Evolutionary conservation across 2,888 invertebrate species (phyloP).

Genomic region (Pyrgus malvae): DNA sequence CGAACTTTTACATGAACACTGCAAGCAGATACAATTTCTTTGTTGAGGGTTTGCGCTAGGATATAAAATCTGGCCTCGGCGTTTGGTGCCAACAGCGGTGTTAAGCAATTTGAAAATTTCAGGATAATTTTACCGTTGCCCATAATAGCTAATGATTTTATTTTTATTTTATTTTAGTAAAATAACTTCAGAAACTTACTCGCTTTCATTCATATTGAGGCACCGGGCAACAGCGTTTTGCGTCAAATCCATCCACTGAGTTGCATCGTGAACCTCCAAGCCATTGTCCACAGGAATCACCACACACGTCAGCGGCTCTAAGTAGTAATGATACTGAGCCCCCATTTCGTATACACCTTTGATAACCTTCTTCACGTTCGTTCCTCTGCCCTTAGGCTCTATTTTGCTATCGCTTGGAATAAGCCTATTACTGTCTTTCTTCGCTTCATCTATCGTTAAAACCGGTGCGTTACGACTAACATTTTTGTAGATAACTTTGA

Average conservation of each 20-base stretch:
- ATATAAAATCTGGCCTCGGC: too few species aligned
- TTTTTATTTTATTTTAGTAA: too few species aligned
- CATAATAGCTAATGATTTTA: too few species aligned
- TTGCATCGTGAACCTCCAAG: constrained; percentile 83
- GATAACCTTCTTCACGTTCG: constrained; percentile 62
- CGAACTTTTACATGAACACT: constrained; percentile 83
- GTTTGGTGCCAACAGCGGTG: too few species aligned
- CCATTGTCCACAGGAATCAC: constrained; percentile 86
- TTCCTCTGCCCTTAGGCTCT: constrained; percentile 53
- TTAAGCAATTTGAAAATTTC: too few species aligned
- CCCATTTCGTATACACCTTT: constrained; percentile 81
- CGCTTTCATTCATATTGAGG: constrained; percentile 79
- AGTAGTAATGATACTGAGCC: constrained; percentile 87
- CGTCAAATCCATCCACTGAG: constrained; percentile 85
- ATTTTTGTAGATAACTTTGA: constrained; percentile 81
- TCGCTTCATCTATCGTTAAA: constrained; percentile 60
- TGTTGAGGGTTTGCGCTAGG: background rate
- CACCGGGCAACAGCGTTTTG: constrained; percentile 82
- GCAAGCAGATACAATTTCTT: constrained; percentile 22
- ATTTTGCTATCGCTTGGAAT: constrained; percentile 44
- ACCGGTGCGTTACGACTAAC: constrained; percentile 52
- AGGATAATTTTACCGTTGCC: background rate
- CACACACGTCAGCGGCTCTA: constrained; percentile 86
- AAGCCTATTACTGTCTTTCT: constrained; percentile 40
- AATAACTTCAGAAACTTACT: too few species aligned